Evolutionary conservation across 2,113 vertebrate genomes (phyloP).

Genomic region (Phycodurus eques): DNA sequence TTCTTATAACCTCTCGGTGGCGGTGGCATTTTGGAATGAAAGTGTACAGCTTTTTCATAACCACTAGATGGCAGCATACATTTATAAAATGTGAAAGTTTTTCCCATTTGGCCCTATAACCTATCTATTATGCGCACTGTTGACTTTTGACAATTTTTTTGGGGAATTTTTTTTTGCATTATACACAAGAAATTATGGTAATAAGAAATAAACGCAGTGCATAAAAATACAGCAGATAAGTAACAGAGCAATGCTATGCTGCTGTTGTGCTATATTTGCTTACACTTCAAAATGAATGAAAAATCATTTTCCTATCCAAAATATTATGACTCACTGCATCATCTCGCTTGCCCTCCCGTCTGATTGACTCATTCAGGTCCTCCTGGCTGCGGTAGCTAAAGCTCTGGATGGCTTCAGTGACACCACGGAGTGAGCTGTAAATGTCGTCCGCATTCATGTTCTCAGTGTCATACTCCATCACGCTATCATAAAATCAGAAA

Average conservation of each 20-base stretch:
- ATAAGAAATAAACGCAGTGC: background rate
- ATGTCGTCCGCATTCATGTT: slow-evolving; percentile 99
- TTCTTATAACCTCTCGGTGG: too few species aligned
- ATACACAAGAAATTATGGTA: too few species aligned
- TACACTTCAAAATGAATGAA: background rate
- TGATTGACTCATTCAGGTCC: slow-evolving; percentile 92
- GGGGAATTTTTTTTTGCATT: too few species aligned
- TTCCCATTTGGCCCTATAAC: background rate
- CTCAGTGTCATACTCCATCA: slow-evolving; percentile 98
- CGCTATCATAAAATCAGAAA: slow-evolving; percentile 44
- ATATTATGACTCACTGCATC: slow-evolving; percentile 81
- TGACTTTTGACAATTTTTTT: too few species aligned
- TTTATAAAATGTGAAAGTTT: too few species aligned
- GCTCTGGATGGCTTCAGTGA: slow-evolving; percentile 97
- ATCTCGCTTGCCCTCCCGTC: slow-evolving; percentile 91
- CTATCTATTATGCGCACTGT: background rate
- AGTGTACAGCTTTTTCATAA: too few species aligned
- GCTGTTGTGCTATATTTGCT: background rate
- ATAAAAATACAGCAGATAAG: background rate
- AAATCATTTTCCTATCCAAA: background rate
- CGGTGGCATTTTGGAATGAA: too few species aligned
- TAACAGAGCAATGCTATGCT: background rate
- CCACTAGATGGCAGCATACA: too few species aligned
- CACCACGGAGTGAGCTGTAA: slow-evolving; percentile 96
- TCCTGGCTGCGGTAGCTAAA: slow-evolving; percentile 98